phyloP scores from a whole-genome alignment of 2,797 vertebrate species.

The Gallinago nigripennis region DNA sequence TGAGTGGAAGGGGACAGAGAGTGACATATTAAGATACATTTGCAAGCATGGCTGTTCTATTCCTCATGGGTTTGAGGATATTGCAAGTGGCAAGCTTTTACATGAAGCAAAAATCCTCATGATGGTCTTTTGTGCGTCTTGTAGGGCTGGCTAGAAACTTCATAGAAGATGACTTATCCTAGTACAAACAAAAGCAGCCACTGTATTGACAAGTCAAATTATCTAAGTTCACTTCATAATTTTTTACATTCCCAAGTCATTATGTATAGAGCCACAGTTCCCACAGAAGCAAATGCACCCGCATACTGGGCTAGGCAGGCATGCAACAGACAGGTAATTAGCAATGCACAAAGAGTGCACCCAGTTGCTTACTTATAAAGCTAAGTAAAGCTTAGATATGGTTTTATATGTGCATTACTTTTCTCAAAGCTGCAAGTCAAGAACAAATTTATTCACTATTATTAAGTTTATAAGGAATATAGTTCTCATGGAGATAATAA shows the following conservation, averaged over 20 bases:
- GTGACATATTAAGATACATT: background rate
- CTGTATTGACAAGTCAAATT: background rate
- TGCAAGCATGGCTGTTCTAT: background rate
- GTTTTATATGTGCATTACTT: background rate
- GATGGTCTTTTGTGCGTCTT: background rate
- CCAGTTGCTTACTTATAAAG: background rate
- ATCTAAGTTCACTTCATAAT: background rate
- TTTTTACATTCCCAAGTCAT: background rate
- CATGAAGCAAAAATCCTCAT: background rate
- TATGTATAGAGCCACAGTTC: background rate
- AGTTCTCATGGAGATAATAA: slow-evolving; percentile 15
- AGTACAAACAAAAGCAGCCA: background rate
- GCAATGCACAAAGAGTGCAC: background rate
- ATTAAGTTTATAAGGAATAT: background rate
- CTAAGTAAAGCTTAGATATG: background rate
- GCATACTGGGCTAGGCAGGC: too few species aligned
- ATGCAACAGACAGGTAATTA: background rate
- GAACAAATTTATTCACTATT: slow-evolving; percentile 12
- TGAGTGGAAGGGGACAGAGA: background rate
- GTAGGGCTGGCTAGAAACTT: background rate
- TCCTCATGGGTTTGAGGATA: background rate
- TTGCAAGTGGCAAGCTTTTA: background rate
- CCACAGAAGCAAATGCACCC: background rate
- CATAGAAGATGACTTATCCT: background rate
- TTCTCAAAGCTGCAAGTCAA: background rate